These are phyloP conservation scores for Prorops nasuta DNA, from an alignment of 1,140 invertebrate species.

Conservation along the genomic window DNA sequence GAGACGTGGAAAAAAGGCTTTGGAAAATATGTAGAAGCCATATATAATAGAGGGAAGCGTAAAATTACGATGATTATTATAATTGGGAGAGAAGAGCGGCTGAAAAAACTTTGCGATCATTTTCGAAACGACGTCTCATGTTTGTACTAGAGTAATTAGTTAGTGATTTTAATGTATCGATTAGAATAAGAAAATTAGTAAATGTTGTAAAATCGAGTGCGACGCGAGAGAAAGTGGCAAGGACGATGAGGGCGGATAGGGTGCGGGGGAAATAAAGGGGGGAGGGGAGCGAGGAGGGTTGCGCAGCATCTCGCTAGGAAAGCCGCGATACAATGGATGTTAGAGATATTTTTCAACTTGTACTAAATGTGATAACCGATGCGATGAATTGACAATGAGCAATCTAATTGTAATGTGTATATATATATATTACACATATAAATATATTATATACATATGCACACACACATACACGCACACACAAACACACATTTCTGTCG, in stretches of 20 bases:
- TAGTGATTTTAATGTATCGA: constrained; percentile 32
- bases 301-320: too few relatives aligned
- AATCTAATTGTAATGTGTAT: constrained; percentile 54
- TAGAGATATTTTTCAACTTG: constrained; percentile 58
- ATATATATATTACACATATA: constrained; percentile 32
- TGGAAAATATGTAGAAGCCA: too few relatives aligned
- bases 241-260: too few relatives aligned
- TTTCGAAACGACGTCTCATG: constrained; percentile 25
- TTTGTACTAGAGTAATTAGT: constrained; percentile 46
- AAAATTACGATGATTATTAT: too few relatives aligned
- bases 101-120: constrained; percentile 53
- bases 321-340: too few relatives aligned
- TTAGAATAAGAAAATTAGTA: constrained; percentile 8
- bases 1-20: too few relatives aligned
- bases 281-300: too few relatives aligned
- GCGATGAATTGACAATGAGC: constrained; percentile 57
- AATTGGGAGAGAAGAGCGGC: too few relatives aligned
- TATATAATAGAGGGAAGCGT: too few relatives aligned
- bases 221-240: too few relatives aligned
- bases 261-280: too few relatives aligned
- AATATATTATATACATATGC: constrained; percentile 26
- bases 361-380: constrained; percentile 57
- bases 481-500: constrained; percentile 46
- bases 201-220: neutral
- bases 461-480: neutral